These are phyloP conservation scores for Caenorhabditis plicata DNA, from an alignment of 2,888 invertebrate species.

Conservation along the genomic window DNA sequence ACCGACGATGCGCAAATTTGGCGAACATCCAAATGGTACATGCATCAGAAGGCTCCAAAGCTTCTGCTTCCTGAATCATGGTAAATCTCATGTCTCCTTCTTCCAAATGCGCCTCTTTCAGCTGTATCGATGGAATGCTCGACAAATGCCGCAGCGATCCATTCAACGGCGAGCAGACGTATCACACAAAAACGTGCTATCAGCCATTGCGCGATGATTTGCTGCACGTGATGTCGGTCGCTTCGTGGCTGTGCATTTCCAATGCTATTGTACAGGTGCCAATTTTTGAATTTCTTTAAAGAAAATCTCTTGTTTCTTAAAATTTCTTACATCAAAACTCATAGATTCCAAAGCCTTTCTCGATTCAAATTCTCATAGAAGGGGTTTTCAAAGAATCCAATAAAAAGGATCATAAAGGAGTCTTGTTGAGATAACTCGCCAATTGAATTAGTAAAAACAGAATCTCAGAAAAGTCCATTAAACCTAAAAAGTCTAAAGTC, in stretches of 20 bases:
- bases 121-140: constrained; percentile 33
- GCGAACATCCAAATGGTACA: constrained; percentile 64
- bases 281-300: neutral
- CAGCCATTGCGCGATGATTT: constrained; percentile 54
- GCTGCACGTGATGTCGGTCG: constrained; percentile 58
- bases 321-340: neutral
- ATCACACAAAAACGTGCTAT: constrained; percentile 60
- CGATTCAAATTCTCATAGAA: neutral
- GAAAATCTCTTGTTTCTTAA: neutral
- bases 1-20: constrained; percentile 60
- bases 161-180: constrained; percentile 15
- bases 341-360: neutral
- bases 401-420: too few species aligned
- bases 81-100: constrained; percentile 6
- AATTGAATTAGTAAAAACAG: too few species aligned
- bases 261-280: constrained; percentile 54
- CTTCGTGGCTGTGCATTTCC: constrained; percentile 58
- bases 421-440: too few species aligned
- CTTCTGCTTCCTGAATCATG: constrained; percentile 32
- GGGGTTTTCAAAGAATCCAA: neutral
- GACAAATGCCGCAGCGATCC: constrained; percentile 34
- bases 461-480: too few species aligned
- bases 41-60: constrained; percentile 54
- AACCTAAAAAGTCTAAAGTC: too few species aligned
- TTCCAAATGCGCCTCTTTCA: constrained; percentile 12